These are phyloP conservation scores for Xiphorhynchus erythropygius DNA, from an alignment of 2,797 vertebrate species.

Conservation along the genomic window DNA sequence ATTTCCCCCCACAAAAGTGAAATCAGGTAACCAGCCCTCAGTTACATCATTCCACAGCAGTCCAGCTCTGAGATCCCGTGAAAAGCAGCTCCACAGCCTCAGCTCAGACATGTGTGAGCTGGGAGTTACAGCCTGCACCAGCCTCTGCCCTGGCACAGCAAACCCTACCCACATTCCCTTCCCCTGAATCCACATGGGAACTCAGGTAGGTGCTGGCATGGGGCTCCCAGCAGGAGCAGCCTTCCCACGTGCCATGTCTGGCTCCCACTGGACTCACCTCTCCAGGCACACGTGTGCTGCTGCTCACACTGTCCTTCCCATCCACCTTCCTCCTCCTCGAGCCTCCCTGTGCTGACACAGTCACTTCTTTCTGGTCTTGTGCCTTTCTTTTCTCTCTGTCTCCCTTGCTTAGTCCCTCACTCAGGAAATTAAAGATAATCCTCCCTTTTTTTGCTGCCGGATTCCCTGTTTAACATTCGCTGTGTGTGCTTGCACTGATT, in stretches of 20 bases:
- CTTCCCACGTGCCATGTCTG: rapidly evolving
- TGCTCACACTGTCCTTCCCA: rapidly evolving
- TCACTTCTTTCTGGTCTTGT: conserved; percentile 6
- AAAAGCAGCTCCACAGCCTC: neutral
- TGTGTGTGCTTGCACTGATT: conserved; percentile 52
- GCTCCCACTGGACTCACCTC: neutral
- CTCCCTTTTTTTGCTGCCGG: conserved; percentile 22
- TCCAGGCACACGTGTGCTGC: neutral
- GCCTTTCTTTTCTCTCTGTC: neutral
- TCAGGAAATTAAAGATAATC: conserved; percentile 73
- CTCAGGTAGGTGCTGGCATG: neutral
- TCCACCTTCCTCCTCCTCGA: neutral
- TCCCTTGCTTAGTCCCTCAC: conserved; percentile 37
- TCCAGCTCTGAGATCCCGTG: neutral
- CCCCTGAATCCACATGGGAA: neutral
- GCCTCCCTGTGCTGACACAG: neutral
- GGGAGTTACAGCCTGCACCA: neutral
- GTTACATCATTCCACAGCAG: rapidly evolving
- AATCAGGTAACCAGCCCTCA: neutral
- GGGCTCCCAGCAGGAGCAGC: neutral
- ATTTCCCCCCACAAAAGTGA: rapidly evolving
- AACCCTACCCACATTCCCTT: neutral
- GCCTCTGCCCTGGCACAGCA: neutral
- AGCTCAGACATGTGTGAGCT: rapidly evolving
- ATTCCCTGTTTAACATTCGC: conserved; percentile 72